phyloP scores from a whole-genome alignment of 2,113 vertebrate genomes.

The Chaenocephalus aceratus region DNA sequence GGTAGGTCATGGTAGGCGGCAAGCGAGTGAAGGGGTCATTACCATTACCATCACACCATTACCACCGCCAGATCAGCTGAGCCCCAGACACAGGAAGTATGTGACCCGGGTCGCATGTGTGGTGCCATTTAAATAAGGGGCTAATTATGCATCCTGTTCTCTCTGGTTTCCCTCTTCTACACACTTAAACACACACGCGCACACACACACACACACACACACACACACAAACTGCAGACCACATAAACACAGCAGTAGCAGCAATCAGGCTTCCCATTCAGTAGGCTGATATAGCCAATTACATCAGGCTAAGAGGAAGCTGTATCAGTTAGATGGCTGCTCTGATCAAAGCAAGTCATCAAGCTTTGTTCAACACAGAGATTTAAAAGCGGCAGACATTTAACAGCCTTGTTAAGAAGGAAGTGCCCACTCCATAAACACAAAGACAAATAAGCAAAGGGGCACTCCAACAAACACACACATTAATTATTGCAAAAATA shows the following conservation, averaged over 20 bases:
- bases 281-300: slow-evolving; percentile 67
- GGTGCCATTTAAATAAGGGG: slow-evolving; percentile 43
- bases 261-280: slow-evolving; percentile 62
- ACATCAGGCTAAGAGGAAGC: slow-evolving; percentile 68
- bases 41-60: slow-evolving; percentile 1
- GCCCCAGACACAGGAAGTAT: slow-evolving; percentile 74
- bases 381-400: slow-evolving; percentile 57
- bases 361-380: slow-evolving; percentile 37
- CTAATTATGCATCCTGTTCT: slow-evolving; percentile 67
- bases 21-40: slow-evolving; percentile 53
- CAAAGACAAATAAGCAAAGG: slow-evolving; percentile 17
- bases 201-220: slow-evolving; percentile 46
- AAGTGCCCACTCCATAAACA: slow-evolving; percentile 49
- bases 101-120: slow-evolving; percentile 39
- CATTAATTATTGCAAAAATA: slow-evolving; percentile 13
- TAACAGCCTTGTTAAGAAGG: slow-evolving; percentile 49
- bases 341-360: slow-evolving; percentile 76
- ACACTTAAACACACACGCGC: slow-evolving; percentile 30
- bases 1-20: slow-evolving; percentile 25
- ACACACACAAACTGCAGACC: slow-evolving; percentile 31
- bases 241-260: slow-evolving; percentile 50
- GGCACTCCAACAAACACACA: neutral
- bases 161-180: slow-evolving; percentile 29
- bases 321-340: slow-evolving; percentile 60
- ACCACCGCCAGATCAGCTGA: slow-evolving; percentile 46